Percentiles rank a stretch among this genome's conserved stretches.
Evolutionary conservation across 1,140 invertebrate genomes (phyloP).

Genomic region (Frieseomelitta varia): DNA sequence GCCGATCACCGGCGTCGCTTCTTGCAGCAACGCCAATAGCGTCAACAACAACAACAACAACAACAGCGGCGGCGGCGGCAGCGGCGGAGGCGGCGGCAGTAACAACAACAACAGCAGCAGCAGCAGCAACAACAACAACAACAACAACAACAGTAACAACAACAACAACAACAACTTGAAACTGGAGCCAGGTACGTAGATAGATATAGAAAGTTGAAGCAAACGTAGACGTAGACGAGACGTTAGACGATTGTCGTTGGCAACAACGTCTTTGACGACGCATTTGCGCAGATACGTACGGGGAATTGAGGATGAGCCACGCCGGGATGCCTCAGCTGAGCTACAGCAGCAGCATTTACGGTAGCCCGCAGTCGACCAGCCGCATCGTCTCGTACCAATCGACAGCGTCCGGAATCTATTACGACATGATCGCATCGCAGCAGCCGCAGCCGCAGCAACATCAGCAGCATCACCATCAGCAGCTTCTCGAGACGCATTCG

Average conservation of each 20-base stretch:
- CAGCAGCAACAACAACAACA: constrained; percentile 71
- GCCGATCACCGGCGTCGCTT: constrained; percentile 44
- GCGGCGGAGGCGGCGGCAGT: constrained; percentile 68
- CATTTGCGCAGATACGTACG: constrained; percentile 76
- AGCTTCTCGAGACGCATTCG: constrained; percentile 73
- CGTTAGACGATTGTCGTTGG: too few relatives aligned
- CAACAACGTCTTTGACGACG: too few relatives aligned
- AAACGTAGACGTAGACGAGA: too few relatives aligned
- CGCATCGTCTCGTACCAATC: constrained; percentile 65
- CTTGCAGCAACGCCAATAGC: constrained; percentile 41
- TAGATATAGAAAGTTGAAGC: too few relatives aligned
- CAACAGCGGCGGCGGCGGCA: constrained; percentile 50
- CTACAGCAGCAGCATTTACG: constrained; percentile 63
- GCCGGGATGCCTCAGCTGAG: constrained; percentile 58
- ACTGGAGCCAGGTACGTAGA: constrained; percentile 68
- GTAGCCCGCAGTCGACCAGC: constrained; percentile 51
- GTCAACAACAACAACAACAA: constrained; percentile 61
- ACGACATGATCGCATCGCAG: constrained; percentile 69
- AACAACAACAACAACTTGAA: constrained; percentile 72
- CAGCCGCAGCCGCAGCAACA: constrained; percentile 72
- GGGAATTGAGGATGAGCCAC: constrained; percentile 72
- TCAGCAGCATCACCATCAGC: constrained; percentile 67
- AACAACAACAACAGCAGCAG: constrained; percentile 68
- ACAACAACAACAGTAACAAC: constrained; percentile 71
- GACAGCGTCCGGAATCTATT: constrained; percentile 62